Percentiles rank a stretch among this genome's conserved stretches.
These are phyloP conservation scores for Gila orcuttii DNA, from an alignment of 2,113 vertebrate species.

Conservation along the genomic window DNA sequence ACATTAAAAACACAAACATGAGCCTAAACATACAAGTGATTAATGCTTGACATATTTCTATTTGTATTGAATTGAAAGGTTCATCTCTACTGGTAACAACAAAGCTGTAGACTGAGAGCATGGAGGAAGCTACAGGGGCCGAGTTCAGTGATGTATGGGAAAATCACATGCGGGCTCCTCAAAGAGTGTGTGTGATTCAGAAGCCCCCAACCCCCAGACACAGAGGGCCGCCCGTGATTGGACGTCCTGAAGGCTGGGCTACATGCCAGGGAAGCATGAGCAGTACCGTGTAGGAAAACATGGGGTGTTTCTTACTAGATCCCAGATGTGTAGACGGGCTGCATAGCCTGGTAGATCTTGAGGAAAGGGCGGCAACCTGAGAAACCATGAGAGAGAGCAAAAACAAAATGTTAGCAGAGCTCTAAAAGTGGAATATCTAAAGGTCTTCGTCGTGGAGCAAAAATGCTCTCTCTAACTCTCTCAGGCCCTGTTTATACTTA, in stretches of 20 bases:
- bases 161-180: background rate
- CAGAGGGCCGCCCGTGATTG: conserved; percentile 31
- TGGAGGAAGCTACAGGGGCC: background rate
- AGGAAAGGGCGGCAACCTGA: conserved; percentile 96
- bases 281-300: conserved; percentile 41
- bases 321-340: conserved; percentile 97
- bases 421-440: conserved; percentile 32
- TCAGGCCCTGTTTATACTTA: background rate
- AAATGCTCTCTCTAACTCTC: background rate
- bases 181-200: conserved; percentile 28
- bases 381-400: conserved; percentile 23
- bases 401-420: conserved; percentile 25
- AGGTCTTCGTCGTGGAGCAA: background rate
- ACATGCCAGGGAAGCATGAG: conserved; percentile 33
- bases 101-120: conserved; percentile 1
- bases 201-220: conserved; percentile 11
- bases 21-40: background rate
- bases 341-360: conserved; percentile 99
- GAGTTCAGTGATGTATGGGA: conserved; percentile 27
- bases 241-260: conserved; percentile 32
- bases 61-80: conserved; percentile 1
- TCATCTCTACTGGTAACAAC: background rate
- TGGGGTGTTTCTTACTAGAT: conserved; percentile 88
- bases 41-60: background rate
- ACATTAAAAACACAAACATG: background rate